These are phyloP conservation scores for Heterotilapia buettikoferi DNA, from an alignment of 2,113 vertebrate species.

Conservation along the genomic window DNA sequence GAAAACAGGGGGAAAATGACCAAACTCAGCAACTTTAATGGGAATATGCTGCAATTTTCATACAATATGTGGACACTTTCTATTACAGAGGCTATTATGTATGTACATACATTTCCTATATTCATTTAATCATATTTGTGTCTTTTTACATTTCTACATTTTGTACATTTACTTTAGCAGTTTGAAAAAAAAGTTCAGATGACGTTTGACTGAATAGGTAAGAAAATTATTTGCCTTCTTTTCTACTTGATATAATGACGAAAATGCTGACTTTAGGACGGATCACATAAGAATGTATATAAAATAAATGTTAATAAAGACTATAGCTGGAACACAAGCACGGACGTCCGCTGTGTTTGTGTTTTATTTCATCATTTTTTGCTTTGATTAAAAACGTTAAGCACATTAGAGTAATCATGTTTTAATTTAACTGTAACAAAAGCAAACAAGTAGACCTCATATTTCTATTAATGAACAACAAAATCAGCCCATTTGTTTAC, in stretches of 20 bases:
- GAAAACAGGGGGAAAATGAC: neutral
- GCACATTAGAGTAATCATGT: neutral
- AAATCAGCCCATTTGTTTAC: neutral
- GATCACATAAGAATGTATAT: neutral
- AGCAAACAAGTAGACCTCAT: neutral
- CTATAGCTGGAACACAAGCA: neutral
- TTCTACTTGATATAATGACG: neutral
- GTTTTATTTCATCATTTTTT: neutral
- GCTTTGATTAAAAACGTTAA: neutral
- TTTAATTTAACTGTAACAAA: neutral
- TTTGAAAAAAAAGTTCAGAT: neutral
- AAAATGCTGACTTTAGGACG: neutral
- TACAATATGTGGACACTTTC: neutral
- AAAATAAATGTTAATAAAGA: neutral
- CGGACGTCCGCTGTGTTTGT: neutral
- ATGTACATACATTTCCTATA: neutral
- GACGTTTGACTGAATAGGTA: neutral
- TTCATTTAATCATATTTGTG: neutral
- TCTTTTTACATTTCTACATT: neutral
- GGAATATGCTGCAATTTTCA: neutral
- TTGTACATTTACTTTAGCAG: neutral
- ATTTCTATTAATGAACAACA: neutral
- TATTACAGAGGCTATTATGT: neutral
- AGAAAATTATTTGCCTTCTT: neutral
- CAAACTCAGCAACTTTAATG: neutral